phyloP scores from a whole-genome alignment of 2,888 invertebrate species.

The Sinelater perroti region DNA sequence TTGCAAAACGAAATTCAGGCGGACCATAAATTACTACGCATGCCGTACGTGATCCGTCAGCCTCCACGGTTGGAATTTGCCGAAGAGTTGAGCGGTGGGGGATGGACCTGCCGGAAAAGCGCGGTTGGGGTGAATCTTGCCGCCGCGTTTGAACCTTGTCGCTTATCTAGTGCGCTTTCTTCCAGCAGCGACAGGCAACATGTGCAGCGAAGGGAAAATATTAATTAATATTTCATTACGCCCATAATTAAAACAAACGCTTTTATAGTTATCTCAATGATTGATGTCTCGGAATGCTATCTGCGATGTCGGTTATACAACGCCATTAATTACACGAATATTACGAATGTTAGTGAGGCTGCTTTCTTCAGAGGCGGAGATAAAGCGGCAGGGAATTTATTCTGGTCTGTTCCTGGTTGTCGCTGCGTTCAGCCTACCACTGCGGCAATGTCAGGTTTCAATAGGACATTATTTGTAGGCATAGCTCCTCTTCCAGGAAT shows the following conservation, averaged over 20 bases:
- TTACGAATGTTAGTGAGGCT: conserved; percentile 16
- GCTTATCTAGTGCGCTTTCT: not conserved
- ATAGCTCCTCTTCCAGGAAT: too few species aligned
- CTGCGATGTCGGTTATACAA: conserved; percentile 20
- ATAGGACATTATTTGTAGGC: too few species aligned
- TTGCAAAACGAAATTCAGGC: conserved; percentile 6
- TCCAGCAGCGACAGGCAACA: conserved; percentile 1
- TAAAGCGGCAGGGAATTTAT: not conserved
- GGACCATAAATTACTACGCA: not conserved
- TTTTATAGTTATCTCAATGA: conserved; percentile 30
- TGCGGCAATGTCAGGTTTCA: too few species aligned
- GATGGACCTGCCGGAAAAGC: too few species aligned
- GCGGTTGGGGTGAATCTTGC: too few species aligned
- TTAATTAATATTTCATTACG: conserved; percentile 12
- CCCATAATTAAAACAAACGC: conserved; percentile 14
- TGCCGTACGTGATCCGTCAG: too few species aligned
- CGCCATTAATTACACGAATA: conserved; percentile 14
- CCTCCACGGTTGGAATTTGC: too few species aligned
- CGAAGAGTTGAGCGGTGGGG: too few species aligned
- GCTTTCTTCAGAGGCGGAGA: not conserved
- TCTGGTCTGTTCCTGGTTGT: too few species aligned
- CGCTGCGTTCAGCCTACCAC: too few species aligned
- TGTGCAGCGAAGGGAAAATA: conserved; percentile 12
- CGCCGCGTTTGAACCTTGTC: too few species aligned
- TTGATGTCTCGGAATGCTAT: conserved; percentile 18